Evolutionary conservation across 2,797 vertebrate species (phyloP), one percentile per base, ranked within the genome.

Genomic region (Harpagifer antarcticus): DNA sequence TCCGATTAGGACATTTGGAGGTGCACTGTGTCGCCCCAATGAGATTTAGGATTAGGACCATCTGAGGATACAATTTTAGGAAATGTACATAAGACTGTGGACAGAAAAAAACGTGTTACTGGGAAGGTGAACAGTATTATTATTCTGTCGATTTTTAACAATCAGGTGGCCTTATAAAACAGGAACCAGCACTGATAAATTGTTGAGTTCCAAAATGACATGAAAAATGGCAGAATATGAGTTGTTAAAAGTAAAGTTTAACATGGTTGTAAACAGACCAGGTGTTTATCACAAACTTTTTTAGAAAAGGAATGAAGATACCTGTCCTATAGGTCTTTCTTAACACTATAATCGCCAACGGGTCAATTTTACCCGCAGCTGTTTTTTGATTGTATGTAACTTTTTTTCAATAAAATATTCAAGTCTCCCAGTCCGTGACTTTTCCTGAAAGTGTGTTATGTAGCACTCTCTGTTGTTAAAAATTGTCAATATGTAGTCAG

Each of bases 1-100:
- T 84, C 77, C 48, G 58, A 86, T 86, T 86, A 88, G 70, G 52
- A 61, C 44, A 17, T 78, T 76, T 65, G 83, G 65, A 86, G 78
- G 76, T 70, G 62, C 74, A 12, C 27, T 0, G 40, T 40, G 3
- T 47, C 2, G n/a, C 64, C 4, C 33, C 81, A 58, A 52, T 52
- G 20, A 80, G 73, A 84, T 88, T 78, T 75, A 5, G 73, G 79
- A 86, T 84, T 79, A 79, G 79, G 61, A 49, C 48, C 81, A 77
- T 77, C 54, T 75, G 81, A 67, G 60, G 71, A 68, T 72, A 50
- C 49, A 7, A 15, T 23, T 49, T 37, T 56, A 17, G 19, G 19
- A 62, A 84, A 67, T 52, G 48, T 61, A 79, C 65, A 62, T 78
- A 31, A 72, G 50, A 23, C 49, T 53, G 10, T 23, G 48, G 72